Evolutionary conservation across 1,140 invertebrate genomes (phyloP), one percentile per base, ranked within the genome.

Genomic region (Meloidogyne exigua): DNA sequence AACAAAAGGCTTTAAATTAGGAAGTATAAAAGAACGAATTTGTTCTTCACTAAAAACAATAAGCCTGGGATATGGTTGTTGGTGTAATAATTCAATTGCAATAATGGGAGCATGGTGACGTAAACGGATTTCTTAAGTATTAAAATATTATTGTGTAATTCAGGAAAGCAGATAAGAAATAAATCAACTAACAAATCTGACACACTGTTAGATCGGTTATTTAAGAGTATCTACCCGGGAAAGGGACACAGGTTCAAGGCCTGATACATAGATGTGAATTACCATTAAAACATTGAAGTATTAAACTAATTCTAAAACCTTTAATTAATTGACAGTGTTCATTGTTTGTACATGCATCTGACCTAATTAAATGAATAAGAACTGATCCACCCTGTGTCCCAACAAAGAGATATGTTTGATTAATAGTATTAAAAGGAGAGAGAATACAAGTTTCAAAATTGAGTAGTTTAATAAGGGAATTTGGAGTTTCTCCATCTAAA

Each of bases 21-120:
- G 82, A 13, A 81, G 12, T 26, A 44, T 42, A 44, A 83, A 83
- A n/a, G 68, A 69, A n/a, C 80, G 67, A 23, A 81, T 81, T 72
- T 81, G 80, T 66, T 81, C 80, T 63, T 81, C 80, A 11, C 68
- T 81, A 68, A 81, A 80, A n/a, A 81, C 78, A 21, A 81, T 18
- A n/a, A 81, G 36, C 11, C 77, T 25, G 36, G 69, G 32, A 39
- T n/a, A 26, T 62, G 25, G 23, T 65, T 36, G 44, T 32, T 62
- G n/a, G 18, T 26, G 69, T 4, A 44, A 10, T 39, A 62, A 68
- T 36, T 82, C 77, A 32, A 81, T 72, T 39, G 15, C 67, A 67
- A 81, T 49, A 23, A 81, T 76, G 10, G 80, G 80, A n/a, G 80
- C 80, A 28, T 72, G 82, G 62, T 81, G 80, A 62, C 66, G 67